Base-by-base conservation (phyloP, 1,140 invertebrate genomes). In the Metopolophium dirhodum region DNA sequence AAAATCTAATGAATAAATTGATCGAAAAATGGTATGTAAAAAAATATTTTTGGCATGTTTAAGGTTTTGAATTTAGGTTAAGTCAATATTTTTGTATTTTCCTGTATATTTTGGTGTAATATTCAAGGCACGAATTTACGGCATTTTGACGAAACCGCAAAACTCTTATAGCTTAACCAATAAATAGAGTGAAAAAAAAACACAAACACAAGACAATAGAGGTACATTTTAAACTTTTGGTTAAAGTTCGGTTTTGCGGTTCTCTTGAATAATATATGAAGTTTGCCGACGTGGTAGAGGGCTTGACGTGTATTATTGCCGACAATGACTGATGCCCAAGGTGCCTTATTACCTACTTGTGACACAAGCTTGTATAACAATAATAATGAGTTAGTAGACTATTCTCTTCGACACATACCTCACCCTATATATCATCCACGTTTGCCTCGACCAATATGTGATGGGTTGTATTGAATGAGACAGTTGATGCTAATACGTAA, bases 291-390 rank as follows among this genome's bases (percentile, higher is more conserved):
- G 47, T 26, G 91, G 68, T 49, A 26, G 77, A 92, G 45, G n/a
- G 91, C 35, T 49, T 92, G 77, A 92, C 91, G n/a, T 51, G 91
- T 92, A 92, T 92, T 92, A 92, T 92, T 85, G 91, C 35, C 77
- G 91, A 92, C 91, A 92, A 83, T 92, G 91, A 92, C 91, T 77
- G 91, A 92, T 92, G 91, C 47, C 89, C 47, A 89, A 35, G 91
- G 68, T 92, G 91, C 91, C 77, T 92, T 82, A 92, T 92, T 92
- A 92, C 47, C 77, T 49, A 35, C 68, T 92, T 49, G 77, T 92
- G 47, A 92, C 77, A 92, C 45, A 49, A 35, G 47, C 41, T 49
- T 35, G 45, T 51, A 77, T 77, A 92, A 92, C 77, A 92, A 85
- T 92, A 92, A 92, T 83, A 92, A 92, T 85, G 91, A 92, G 91